Evolutionary conservation across 2,888 invertebrate species (phyloP), one percentile per base, ranked within the genome.

Genomic region (Macrostomum cliftonense): DNA sequence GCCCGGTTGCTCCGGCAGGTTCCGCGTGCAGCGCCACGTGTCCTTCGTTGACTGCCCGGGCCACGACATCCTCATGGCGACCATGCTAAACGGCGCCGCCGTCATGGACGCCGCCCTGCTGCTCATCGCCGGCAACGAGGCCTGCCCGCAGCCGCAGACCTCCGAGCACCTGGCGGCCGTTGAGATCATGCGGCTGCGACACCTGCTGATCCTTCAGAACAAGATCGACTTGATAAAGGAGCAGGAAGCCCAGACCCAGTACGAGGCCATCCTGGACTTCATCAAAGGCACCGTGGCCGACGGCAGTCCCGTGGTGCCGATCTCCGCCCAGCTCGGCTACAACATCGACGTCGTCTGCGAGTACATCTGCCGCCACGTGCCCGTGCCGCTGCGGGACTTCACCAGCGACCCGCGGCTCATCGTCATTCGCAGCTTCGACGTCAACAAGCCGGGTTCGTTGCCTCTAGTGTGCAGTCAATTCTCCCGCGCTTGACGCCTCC

Each of bases 11-110:
- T 75, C 79, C 1, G 95, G 95, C 19, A 80, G 85, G 59, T 93
- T 89, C 73, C 81, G 83, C 63, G 73, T 93, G 49, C 79, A 86
- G 46, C 62, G 70, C 49, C 97, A 97, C 71, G 95, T 97, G 7
- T 93, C 93, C 59, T 97, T 97, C 73, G 97, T 97, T 45, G 97
- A 97, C 76, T 97, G 97, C 65, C 97, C 97, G 58, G 97, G 97
- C 68, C 97, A 99, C 83, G 97, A 97, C 79, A 99, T 99, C 77
- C 88, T 97, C 73, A 99, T 97, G 97, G 97, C 97, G 46, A 99
- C 97, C 63, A 97, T 97, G 97, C 79, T 97, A 74, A 99, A 99
- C 82, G 79, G 79, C 56, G 97, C 97, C 54, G 97, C 97, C 57
- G 95, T 99, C 44, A 97, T 97, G 97, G 97, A 97, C 71, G 97